phyloP scores from a whole-genome alignment of 64 coral and sea anemone genomes.

The Pachyseris speciosa region DNA sequence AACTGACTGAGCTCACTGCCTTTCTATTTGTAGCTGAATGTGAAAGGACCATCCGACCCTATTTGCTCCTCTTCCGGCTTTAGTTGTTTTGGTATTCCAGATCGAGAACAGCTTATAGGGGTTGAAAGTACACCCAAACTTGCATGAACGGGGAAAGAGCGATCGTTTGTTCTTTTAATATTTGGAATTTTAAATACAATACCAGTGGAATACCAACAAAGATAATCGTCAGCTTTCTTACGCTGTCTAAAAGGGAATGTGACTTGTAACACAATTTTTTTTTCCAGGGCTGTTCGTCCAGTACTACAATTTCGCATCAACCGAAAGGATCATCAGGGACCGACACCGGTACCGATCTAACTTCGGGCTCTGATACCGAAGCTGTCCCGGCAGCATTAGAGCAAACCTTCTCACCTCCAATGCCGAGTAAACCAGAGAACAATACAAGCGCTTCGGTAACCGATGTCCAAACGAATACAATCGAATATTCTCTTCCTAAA shows the following conservation, averaged over 20 bases:
- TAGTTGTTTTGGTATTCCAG: too few species aligned
- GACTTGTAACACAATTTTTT: not conserved
- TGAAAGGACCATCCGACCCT: too few species aligned
- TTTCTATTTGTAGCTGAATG: too few species aligned
- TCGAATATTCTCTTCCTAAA: not conserved
- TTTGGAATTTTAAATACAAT: too few species aligned
- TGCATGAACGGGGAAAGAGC: too few species aligned
- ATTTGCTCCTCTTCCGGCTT: too few species aligned
- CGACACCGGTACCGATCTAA: constrained; percentile 42
- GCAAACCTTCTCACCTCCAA: constrained; percentile 10
- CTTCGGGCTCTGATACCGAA: constrained; percentile 46
- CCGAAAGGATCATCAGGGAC: constrained; percentile 55
- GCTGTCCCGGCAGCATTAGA: not conserved
- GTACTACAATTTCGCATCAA: constrained; percentile 48
- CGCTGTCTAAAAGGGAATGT: not conserved
- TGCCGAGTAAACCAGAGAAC: not conserved
- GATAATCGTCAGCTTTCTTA: not conserved
- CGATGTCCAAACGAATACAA: not conserved
- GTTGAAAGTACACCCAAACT: too few species aligned
- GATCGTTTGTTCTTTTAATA: too few species aligned
- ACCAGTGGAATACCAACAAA: too few species aligned
- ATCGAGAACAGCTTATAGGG: too few species aligned
- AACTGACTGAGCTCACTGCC: too few species aligned
- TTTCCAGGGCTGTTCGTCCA: constrained; percentile 25
- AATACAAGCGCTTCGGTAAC: not conserved